phyloP scores from a whole-genome alignment of 2,797 vertebrate genomes.

The Rhyacichthys aspro region DNA sequence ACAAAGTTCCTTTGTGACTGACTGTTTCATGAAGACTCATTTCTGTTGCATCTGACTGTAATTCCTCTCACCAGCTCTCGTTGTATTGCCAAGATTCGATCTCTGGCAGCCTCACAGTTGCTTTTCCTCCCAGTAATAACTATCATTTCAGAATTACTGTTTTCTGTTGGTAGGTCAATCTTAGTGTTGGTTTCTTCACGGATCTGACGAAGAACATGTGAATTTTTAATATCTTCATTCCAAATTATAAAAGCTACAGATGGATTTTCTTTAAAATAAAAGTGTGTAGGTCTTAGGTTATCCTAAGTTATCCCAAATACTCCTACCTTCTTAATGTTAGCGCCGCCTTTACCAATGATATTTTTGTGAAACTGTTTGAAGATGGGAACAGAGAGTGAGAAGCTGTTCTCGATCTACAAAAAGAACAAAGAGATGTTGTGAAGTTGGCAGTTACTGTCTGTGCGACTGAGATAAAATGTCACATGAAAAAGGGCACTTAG shows the following conservation, averaged over 20 bases:
- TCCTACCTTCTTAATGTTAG: conserved; percentile 85
- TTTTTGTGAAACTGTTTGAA: conserved; percentile 89
- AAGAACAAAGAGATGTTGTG: conserved; percentile 8
- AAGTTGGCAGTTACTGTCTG: not conserved
- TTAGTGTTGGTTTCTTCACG: conserved; percentile 86
- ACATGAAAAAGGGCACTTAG: fast-evolving
- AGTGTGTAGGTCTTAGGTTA: not conserved
- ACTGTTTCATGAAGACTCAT: not conserved
- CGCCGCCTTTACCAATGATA: conserved; percentile 85
- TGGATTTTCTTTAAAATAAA: not conserved
- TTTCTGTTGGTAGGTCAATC: conserved; percentile 85
- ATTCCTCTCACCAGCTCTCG: conserved; percentile 78
- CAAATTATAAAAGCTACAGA: too few relatives aligned
- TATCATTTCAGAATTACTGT: conserved; percentile 86
- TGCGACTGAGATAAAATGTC: not conserved
- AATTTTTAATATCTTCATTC: not conserved
- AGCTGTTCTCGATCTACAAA: conserved; percentile 83
- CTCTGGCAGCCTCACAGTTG: conserved; percentile 83
- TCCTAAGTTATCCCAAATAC: not conserved
- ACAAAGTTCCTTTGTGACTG: not conserved
- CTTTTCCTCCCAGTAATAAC: conserved; percentile 83
- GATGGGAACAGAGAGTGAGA: conserved; percentile 83
- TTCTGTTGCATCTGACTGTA: not conserved
- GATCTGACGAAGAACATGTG: conserved; percentile 68
- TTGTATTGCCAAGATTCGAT: conserved; percentile 83